Percentiles rank a stretch among this genome's conserved stretches.
Evolutionary conservation across 2,888 invertebrate genomes (phyloP).

Genomic region (Axea sp.): DNA sequence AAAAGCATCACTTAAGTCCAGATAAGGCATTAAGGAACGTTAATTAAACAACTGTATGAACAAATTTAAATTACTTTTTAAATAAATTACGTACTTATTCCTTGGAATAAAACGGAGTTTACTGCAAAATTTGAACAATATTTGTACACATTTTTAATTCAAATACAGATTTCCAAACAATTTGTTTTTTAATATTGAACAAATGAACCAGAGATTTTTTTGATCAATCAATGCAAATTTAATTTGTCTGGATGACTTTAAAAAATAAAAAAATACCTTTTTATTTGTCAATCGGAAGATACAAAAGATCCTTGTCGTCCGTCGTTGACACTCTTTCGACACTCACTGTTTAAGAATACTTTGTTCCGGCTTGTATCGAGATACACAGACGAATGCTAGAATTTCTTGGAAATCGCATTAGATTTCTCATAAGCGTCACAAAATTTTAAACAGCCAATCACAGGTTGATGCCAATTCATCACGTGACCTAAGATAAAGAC

Average conservation of each 20-base stretch:
- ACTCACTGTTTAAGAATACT: constrained; percentile 11
- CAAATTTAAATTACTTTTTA: too few species aligned
- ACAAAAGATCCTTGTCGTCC: constrained; percentile 36
- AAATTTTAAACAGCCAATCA: constrained; percentile 39
- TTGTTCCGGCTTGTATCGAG: constrained; percentile 47
- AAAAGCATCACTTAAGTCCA: background rate
- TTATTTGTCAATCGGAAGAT: constrained; percentile 18
- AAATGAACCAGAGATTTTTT: too few species aligned
- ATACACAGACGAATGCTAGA: constrained; percentile 33
- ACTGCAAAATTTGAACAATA: too few species aligned
- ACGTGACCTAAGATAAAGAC: constrained; percentile 18
- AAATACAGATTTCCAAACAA: too few species aligned
- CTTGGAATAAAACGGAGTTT: too few species aligned
- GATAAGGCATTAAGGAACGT: background rate
- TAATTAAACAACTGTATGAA: too few species aligned
- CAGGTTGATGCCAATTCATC: constrained; percentile 7
- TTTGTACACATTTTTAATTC: too few species aligned
- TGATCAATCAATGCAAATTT: too few species aligned
- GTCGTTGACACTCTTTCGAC: constrained; percentile 11
- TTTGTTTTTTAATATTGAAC: too few species aligned
- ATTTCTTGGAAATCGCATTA: constrained; percentile 42
- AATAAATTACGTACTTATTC: too few species aligned
- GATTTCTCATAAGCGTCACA: constrained; percentile 36
- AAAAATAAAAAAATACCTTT: constrained; percentile 27
- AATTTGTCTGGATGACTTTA: too few species aligned